Conservation (phyloP, 1,140 invertebrate species). For the Brachystomella parvula region DNA sequence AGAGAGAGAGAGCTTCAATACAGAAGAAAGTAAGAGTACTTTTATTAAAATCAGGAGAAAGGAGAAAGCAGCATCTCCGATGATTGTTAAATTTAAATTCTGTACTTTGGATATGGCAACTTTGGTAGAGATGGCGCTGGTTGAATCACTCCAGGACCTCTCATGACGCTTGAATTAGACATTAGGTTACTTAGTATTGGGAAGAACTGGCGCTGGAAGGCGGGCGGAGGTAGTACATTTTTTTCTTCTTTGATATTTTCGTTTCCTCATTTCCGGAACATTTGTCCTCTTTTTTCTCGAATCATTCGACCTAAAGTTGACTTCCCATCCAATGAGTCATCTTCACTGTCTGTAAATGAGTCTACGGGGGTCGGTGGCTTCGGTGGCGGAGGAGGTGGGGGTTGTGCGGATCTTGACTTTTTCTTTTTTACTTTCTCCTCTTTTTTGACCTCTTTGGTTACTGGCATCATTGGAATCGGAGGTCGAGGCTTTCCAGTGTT, state of each 20-base stretch:
- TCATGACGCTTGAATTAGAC: background rate
- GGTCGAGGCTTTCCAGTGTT: slow-evolving; percentile 3
- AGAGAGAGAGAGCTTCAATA: too few relatives aligned
- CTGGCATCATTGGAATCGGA: background rate
- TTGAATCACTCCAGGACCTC: background rate
- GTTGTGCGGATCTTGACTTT: background rate
- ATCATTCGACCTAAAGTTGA: slow-evolving; percentile 29
- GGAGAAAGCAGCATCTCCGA: too few relatives aligned
- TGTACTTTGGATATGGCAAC: too few relatives aligned
- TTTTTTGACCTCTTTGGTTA: background rate
- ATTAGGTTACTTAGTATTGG: too few relatives aligned
- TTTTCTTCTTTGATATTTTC: background rate
- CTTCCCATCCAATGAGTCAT: slow-evolving; percentile 21
- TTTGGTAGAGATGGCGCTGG: too few relatives aligned
- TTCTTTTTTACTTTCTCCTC: background rate
- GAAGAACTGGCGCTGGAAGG: too few relatives aligned
- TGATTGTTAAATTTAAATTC: too few relatives aligned
- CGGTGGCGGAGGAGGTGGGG: background rate
- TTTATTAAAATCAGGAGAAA: too few relatives aligned
- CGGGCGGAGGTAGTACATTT: background rate
- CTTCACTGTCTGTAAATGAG: background rate
- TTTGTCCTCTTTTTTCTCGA: slow-evolving; percentile 22
- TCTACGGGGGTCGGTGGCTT: background rate
- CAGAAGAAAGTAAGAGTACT: too few relatives aligned
- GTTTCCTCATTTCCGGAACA: slow-evolving; percentile 21